A percentile compares a stretch with the other conserved stretches of the same genome.
phyloP scores from a whole-genome alignment of 2,888 invertebrate species.

The Ophion slaviceki region DNA sequence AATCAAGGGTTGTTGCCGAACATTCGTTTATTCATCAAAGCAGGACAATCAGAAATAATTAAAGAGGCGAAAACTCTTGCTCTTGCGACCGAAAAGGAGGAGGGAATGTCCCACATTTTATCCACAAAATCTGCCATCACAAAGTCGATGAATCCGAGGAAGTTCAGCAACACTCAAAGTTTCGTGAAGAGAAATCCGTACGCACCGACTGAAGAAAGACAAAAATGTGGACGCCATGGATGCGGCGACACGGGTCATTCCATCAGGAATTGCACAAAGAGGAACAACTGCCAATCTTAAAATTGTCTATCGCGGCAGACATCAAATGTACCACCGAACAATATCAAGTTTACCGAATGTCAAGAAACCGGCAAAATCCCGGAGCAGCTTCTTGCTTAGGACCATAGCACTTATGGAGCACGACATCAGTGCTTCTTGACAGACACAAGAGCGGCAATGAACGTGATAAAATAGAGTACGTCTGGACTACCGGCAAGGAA shows the following conservation, averaged over 20 bases:
- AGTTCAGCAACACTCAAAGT: too few species aligned
- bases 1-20: conserved; percentile 14
- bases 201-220: too few species aligned
- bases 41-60: conserved; percentile 6
- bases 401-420: conserved; percentile 13
- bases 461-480: conserved; percentile 41
- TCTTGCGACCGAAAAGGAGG: not conserved
- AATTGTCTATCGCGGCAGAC: conserved; percentile 23
- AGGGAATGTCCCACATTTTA: too few species aligned
- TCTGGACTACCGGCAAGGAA: conserved; percentile 24
- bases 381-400: too few species aligned
- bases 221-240: conserved; percentile 33
- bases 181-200: too few species aligned
- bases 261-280: conserved; percentile 23
- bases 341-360: conserved; percentile 24
- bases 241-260: conserved; percentile 36
- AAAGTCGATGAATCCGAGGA: too few species aligned
- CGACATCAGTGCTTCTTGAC: conserved; percentile 26
- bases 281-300: not conserved
- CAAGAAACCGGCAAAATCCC: too few species aligned
- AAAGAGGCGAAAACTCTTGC: not conserved
- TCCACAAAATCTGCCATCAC: too few species aligned
- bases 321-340: conserved; percentile 26
- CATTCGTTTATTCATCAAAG: conserved; percentile 3
- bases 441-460: conserved; percentile 52